Percentiles rank a stretch among this genome's conserved stretches.
phyloP scores from a whole-genome alignment of 2,113 vertebrate genomes.

The Passer domesticus region DNA sequence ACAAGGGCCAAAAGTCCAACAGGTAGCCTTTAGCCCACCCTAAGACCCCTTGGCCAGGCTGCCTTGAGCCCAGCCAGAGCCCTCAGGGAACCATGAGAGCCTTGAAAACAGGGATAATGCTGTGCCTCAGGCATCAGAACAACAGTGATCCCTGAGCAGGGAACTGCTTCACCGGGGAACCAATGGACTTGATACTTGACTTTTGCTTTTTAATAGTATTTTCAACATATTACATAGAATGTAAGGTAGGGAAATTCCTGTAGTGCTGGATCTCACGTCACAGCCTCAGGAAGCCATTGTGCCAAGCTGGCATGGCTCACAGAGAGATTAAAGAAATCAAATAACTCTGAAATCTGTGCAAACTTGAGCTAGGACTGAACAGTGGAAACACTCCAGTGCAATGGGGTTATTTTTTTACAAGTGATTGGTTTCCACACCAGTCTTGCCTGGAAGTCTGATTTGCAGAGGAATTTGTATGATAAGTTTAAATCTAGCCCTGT shows the following conservation, averaged over 20 bases:
- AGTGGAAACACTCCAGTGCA: neutral
- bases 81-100: neutral
- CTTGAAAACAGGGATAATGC: neutral
- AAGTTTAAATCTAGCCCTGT: slow-evolving; percentile 26
- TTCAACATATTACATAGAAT: neutral
- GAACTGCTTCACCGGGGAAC: neutral
- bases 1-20: neutral
- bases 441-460: slow-evolving; percentile 5
- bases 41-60: neutral
- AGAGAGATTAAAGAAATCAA: neutral
- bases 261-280: neutral
- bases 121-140: neutral
- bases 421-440: neutral
- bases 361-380: neutral
- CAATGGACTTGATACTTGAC: neutral
- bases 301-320: neutral
- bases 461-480: slow-evolving; percentile 2
- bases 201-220: neutral
- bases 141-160: fast-evolving
- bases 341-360: neutral
- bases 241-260: neutral
- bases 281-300: neutral
- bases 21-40: neutral
- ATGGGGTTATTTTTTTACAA: neutral
- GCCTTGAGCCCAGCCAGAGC: neutral